These are phyloP conservation scores for Drosophila setifemur DNA, from an alignment of 1,140 invertebrate species.

Conservation along the genomic window DNA sequence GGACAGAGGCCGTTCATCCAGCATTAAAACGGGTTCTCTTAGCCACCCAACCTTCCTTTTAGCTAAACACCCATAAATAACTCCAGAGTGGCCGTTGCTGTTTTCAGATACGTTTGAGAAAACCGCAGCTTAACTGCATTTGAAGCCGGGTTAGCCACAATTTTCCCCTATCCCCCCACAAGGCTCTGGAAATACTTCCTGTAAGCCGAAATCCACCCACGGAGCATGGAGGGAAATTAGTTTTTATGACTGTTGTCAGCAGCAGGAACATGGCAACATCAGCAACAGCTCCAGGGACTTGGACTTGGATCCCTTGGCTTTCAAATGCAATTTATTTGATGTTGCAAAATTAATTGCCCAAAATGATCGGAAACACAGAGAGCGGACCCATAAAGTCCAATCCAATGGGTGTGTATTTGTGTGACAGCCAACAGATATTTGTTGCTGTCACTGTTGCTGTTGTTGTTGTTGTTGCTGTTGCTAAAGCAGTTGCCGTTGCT, in stretches of 20 bases:
- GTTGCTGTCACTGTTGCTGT: slow-evolving; percentile 44
- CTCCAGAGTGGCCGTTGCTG: slow-evolving; percentile 9
- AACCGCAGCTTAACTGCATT: slow-evolving; percentile 14
- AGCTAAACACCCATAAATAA: slow-evolving; percentile 39
- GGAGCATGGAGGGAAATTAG: slow-evolving; percentile 55
- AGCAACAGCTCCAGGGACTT: slow-evolving; percentile 14
- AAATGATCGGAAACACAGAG: slow-evolving; percentile 36
- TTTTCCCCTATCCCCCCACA: slow-evolving; percentile 14
- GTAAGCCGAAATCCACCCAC: slow-evolving; percentile 33
- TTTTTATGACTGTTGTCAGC: slow-evolving; percentile 71
- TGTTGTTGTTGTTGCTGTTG: slow-evolving; percentile 23
- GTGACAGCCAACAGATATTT: slow-evolving; percentile 54
- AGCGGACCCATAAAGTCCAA: slow-evolving; percentile 30
- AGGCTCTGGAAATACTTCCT: slow-evolving; percentile 31
- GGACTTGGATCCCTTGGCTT: slow-evolving; percentile 30
- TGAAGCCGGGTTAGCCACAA: slow-evolving; percentile 28
- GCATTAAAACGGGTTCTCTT: slow-evolving; percentile 26
- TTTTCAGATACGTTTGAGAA: slow-evolving; percentile 5
- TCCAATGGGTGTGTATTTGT: slow-evolving; percentile 13
- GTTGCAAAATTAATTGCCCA: slow-evolving; percentile 74
- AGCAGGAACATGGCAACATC: slow-evolving; percentile 13
- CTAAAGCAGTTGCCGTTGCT: slow-evolving; percentile 16
- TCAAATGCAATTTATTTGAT: slow-evolving; percentile 76
- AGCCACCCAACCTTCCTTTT: slow-evolving; percentile 16
- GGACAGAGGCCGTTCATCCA: slow-evolving; percentile 17